Evolutionary conservation across 1,140 invertebrate genomes (phyloP).

Genomic region (Apis mellifera): DNA sequence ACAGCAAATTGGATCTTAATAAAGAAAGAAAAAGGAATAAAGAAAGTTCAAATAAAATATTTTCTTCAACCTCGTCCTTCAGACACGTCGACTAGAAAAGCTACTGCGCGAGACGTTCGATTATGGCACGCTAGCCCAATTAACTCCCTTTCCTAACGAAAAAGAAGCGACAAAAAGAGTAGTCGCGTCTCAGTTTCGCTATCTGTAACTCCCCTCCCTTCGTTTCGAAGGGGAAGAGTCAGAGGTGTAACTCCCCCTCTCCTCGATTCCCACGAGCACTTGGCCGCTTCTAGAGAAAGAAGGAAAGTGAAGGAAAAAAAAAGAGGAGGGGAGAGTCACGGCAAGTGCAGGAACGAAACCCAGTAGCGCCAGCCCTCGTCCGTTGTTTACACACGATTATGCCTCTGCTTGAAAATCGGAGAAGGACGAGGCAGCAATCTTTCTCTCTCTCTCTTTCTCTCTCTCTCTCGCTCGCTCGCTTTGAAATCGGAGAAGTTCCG

Average conservation of each 20-base stretch:
- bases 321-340: background rate
- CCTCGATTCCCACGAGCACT: slow-evolving; percentile 36
- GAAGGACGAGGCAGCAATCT: slow-evolving; percentile 9
- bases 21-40: too few relatives aligned
- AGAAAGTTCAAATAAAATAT: too few relatives aligned
- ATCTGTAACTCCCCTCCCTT: background rate
- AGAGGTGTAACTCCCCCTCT: background rate
- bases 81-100: background rate
- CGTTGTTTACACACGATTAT: slow-evolving; percentile 44
- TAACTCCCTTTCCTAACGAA: too few relatives aligned
- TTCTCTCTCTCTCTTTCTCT: background rate
- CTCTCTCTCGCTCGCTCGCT: too few relatives aligned
- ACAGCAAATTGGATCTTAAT: too few relatives aligned
- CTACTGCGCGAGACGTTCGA: background rate
- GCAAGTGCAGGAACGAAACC: slow-evolving; percentile 36
- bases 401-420: slow-evolving; percentile 10
- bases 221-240: background rate
- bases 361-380: slow-evolving; percentile 1
- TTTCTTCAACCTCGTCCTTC: too few relatives aligned
- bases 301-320: background rate
- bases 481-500: slow-evolving; percentile 55
- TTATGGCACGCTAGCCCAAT: background rate
- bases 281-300: background rate
- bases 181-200: background rate
- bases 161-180: too few relatives aligned